Evolutionary conservation across 2,888 invertebrate genomes (phyloP).

Genomic region (Mesorhabditis spiculigera): DNA sequence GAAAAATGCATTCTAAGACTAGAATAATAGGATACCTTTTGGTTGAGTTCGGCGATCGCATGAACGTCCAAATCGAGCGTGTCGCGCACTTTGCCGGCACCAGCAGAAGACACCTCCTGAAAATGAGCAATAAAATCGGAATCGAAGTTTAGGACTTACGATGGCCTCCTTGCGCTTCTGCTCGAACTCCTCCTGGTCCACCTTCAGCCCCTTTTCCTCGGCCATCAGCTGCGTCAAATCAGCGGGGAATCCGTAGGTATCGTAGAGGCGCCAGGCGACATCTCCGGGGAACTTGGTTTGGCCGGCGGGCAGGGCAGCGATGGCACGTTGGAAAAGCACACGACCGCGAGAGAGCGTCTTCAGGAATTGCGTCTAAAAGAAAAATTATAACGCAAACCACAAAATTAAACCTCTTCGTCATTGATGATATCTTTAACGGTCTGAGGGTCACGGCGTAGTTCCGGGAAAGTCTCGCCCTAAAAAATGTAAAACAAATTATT

Average conservation of each 20-base stretch:
- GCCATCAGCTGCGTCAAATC: constrained; percentile 96
- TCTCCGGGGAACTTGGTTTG: constrained; percentile 80
- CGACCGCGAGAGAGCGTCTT: constrained; percentile 88
- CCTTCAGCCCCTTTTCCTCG: constrained; percentile 83
- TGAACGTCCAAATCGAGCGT: constrained; percentile 86
- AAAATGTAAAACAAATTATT: constrained; percentile 17
- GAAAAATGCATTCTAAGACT: constrained; percentile 58
- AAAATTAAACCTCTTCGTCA: constrained; percentile 75
- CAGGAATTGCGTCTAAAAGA: constrained; percentile 74
- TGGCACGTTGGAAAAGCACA: constrained; percentile 83
- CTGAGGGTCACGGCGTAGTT: constrained; percentile 80
- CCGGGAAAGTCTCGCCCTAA: constrained; percentile 69
- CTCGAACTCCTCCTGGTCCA: constrained; percentile 88
- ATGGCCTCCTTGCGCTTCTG: constrained; percentile 80
- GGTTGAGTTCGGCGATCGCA: constrained; percentile 83
- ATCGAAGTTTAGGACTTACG: constrained; percentile 38
- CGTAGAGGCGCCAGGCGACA: constrained; percentile 95
- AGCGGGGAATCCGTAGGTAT: constrained; percentile 97
- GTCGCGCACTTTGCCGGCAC: constrained; percentile 70
- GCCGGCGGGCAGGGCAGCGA: constrained; percentile 73
- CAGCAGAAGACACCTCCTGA: constrained; percentile 74
- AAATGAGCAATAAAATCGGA: constrained; percentile 18
- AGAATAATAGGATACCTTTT: constrained; percentile 9
- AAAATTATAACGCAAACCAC: too few relatives aligned
- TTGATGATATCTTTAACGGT: constrained; percentile 85